These are phyloP conservation scores for Chrysopa pallens DNA, from an alignment of 1,140 invertebrate species.

Conservation along the genomic window DNA sequence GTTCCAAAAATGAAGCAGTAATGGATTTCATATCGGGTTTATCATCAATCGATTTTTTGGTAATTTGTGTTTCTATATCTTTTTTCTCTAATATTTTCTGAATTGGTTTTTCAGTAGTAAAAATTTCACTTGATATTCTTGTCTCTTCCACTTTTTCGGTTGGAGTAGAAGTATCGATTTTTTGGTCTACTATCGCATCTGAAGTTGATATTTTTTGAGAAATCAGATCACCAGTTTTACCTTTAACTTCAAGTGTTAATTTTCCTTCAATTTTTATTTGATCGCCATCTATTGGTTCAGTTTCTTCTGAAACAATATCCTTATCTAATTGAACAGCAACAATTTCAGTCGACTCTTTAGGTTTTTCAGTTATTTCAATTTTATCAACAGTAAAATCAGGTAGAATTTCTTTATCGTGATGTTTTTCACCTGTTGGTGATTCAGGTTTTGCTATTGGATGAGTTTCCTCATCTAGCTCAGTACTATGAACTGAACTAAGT, in stretches of 20 bases:
- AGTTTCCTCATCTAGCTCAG: too few relatives aligned
- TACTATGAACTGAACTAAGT: not conserved
- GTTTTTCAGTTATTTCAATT: not conserved
- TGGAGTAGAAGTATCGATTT: not conserved
- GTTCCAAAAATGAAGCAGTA: not conserved
- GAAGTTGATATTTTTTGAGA: not conserved
- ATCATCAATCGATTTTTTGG: not conserved
- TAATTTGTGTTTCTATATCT: not conserved
- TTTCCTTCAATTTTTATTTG: not conserved
- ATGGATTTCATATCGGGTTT: not conserved
- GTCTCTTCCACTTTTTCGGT: not conserved
- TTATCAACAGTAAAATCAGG: not conserved
- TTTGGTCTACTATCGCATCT: not conserved
- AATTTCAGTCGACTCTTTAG: not conserved
- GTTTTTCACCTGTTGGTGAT: not conserved
- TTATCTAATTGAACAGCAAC: not conserved
- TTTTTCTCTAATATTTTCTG: not conserved
- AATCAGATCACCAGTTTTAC: constrained; percentile 1
- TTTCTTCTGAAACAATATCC: not conserved
- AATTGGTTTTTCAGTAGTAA: not conserved
- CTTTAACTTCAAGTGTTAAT: not conserved
- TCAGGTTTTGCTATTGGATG: not conserved
- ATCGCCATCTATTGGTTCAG: not conserved
- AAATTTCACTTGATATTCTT: not conserved
- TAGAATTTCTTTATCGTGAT: not conserved